Evolutionary conservation across 2,797 vertebrate species (phyloP).

Genomic region (Sebastes matsubarae): DNA sequence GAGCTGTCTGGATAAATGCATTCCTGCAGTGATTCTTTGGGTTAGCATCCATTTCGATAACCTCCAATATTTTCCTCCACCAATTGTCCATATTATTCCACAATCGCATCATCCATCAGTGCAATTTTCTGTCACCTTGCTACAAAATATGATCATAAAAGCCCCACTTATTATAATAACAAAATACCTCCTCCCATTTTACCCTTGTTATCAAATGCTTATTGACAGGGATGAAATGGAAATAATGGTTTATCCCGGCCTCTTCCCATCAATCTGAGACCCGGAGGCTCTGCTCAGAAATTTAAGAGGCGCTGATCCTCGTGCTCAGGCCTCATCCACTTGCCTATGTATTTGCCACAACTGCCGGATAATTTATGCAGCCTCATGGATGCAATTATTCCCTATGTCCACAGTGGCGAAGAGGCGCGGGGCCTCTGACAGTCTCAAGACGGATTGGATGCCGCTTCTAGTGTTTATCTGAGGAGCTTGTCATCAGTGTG

Average conservation of each 20-base stretch:
- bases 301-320: constrained; percentile 61
- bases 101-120: constrained; percentile 53
- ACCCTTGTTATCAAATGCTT: constrained; percentile 56
- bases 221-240: constrained; percentile 75
- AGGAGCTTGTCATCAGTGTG: constrained; percentile 51
- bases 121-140: constrained; percentile 68
- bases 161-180: constrained; percentile 61
- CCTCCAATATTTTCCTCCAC: constrained; percentile 27
- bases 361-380: constrained; percentile 78
- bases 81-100: constrained; percentile 34
- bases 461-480: constrained; percentile 60
- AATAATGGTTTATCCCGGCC: constrained; percentile 64
- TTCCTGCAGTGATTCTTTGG: neutral
- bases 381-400: constrained; percentile 80
- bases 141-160: constrained; percentile 61
- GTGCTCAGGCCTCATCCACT: constrained; percentile 50
- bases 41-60: constrained; percentile 43
- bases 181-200: constrained; percentile 40
- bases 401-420: constrained; percentile 56
- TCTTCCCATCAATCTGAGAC: constrained; percentile 63
- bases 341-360: constrained; percentile 66
- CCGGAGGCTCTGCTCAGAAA: constrained; percentile 43
- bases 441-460: constrained; percentile 57
- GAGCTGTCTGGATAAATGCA: constrained; percentile 28
- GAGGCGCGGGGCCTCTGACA: constrained; percentile 25